phyloP scores from a whole-genome alignment of 2,113 vertebrate species.

The Podilymbus podiceps region DNA sequence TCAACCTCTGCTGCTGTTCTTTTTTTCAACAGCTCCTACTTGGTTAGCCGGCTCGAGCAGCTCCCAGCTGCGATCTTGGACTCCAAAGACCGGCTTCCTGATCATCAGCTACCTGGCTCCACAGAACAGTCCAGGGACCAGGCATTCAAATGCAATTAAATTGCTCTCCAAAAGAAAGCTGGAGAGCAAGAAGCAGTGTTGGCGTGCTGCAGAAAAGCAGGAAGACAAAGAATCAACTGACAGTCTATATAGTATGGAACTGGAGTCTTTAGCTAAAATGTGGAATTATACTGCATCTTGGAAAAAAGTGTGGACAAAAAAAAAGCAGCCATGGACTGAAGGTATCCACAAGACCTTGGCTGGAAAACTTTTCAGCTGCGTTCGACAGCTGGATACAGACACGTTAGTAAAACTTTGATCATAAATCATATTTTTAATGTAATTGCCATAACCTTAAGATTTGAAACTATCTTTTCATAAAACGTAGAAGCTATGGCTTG shows the following conservation, averaged over 20 bases:
- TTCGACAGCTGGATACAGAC: neutral
- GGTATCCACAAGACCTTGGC: neutral
- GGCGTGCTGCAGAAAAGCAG: constrained; percentile 19
- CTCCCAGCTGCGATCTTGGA: constrained; percentile 18
- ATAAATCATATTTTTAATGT: constrained; percentile 5
- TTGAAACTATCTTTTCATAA: neutral
- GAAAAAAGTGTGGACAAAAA: constrained; percentile 12
- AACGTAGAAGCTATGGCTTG: neutral
- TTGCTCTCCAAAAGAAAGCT: constrained; percentile 35
- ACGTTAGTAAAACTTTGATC: neutral
- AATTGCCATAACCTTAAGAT: neutral
- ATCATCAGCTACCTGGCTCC: constrained; percentile 41
- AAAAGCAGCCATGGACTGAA: constrained; percentile 37
- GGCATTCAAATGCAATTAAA: constrained; percentile 44
- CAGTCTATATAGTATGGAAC: constrained; percentile 18
- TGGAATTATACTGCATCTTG: constrained; percentile 38
- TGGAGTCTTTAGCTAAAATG: constrained; percentile 2
- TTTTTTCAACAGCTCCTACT: neutral
- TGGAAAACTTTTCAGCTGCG: neutral
- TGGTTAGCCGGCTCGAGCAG: neutral
- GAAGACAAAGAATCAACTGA: constrained; percentile 34
- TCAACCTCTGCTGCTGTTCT: neutral
- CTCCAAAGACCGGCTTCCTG: constrained; percentile 2
- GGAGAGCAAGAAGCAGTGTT: constrained; percentile 22
- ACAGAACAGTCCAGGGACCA: constrained; percentile 13